Evolutionary conservation across 1,140 invertebrate species (phyloP).

Genomic region (Heliothis virescens): DNA sequence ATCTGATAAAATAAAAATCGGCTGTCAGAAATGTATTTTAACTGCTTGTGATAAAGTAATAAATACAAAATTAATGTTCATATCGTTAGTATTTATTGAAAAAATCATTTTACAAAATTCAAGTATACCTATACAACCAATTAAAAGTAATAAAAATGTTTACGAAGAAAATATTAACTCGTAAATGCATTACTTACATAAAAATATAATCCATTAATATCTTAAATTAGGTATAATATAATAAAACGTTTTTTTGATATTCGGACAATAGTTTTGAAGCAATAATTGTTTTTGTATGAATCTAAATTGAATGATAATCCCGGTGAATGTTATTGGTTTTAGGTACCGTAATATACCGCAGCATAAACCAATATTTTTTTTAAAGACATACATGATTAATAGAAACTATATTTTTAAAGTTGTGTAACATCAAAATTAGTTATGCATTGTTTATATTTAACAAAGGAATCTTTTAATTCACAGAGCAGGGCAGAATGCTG

Average conservation of each 20-base stretch:
- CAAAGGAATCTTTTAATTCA: too few species aligned
- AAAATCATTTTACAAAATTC: constrained; percentile 83
- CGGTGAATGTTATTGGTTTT: too few species aligned
- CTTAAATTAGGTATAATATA: constrained; percentile 63
- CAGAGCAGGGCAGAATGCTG: too few species aligned
- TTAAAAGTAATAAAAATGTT: constrained; percentile 66
- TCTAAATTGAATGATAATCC: neutral
- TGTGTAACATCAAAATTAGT: too few species aligned
- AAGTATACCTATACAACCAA: constrained; percentile 72
- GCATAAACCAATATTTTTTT: too few species aligned
- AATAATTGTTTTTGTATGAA: constrained; percentile 6
- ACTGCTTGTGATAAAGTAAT: too few species aligned
- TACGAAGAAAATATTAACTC: constrained; percentile 62
- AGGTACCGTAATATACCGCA: too few species aligned
- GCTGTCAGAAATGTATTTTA: too few species aligned
- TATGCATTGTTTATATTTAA: too few species aligned
- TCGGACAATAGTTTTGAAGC: constrained; percentile 40
- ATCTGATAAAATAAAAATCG: too few species aligned
- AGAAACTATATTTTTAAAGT: too few species aligned
- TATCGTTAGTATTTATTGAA: constrained; percentile 75
- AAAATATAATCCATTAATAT: constrained; percentile 64
- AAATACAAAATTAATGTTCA: constrained; percentile 1
- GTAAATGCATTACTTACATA: constrained; percentile 76
- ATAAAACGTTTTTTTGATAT: constrained; percentile 58
- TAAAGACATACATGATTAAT: too few species aligned